Evolutionary conservation across 2,888 invertebrate species (phyloP).

Genomic region (Apodemia zela): DNA sequence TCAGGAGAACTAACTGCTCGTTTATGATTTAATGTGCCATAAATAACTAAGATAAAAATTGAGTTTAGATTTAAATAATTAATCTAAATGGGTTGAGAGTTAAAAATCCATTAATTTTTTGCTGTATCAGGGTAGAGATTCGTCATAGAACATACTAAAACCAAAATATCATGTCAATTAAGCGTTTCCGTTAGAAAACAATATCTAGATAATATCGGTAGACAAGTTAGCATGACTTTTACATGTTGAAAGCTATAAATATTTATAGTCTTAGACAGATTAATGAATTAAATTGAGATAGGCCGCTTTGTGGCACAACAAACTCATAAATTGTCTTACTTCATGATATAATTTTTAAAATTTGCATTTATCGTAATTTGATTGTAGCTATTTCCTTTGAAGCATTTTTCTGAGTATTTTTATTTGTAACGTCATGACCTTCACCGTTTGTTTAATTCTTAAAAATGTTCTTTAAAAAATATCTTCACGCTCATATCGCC

Average conservation of each 20-base stretch:
- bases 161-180: conserved; percentile 2
- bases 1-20: too few species aligned
- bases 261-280: conserved; percentile 19
- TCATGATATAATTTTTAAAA: conserved; percentile 14
- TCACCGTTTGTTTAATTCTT: neutral
- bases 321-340: conserved; percentile 18
- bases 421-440: neutral
- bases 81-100: neutral
- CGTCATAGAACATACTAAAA: neutral
- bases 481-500: too few species aligned
- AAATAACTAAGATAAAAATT: neutral
- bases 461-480: neutral
- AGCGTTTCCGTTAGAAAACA: conserved; percentile 17
- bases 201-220: conserved; percentile 12
- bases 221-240: conserved; percentile 7
- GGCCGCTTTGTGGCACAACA: conserved; percentile 20
- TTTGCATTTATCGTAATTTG: neutral
- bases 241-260: conserved; percentile 19
- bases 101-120: neutral
- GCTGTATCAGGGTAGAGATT: conserved; percentile 8
- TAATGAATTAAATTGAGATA: conserved; percentile 17
- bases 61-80: neutral
- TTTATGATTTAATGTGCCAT: neutral
- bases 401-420: neutral
- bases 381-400: neutral